Conservation (phyloP, 1,140 invertebrate species). For the Conus ventricosus region DNA sequence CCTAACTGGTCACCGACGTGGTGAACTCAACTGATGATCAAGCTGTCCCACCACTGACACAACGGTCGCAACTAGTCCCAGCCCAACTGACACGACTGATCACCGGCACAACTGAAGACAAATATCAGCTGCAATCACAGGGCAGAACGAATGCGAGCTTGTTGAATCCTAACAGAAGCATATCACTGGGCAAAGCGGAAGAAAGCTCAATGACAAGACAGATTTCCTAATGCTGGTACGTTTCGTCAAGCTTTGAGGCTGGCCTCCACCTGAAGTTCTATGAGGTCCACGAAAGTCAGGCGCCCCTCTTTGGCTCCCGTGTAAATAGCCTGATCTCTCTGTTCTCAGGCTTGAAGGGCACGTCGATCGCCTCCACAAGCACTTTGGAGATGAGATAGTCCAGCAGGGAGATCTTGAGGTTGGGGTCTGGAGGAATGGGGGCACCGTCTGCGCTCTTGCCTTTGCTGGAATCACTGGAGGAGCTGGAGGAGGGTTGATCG, state of each 20-base stretch:
- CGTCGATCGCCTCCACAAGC: conserved; percentile 34
- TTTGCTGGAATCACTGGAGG: not conserved
- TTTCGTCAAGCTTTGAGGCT: conserved; percentile 41
- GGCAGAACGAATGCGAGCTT: not conserved
- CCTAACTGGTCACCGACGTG: too few species aligned
- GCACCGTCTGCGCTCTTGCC: not conserved
- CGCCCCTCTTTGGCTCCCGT: conserved; percentile 32
- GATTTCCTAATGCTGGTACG: not conserved
- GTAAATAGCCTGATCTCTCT: conserved; percentile 38
- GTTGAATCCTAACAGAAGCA: not conserved
- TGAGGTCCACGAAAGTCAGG: conserved; percentile 40
- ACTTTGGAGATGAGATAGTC: conserved; percentile 45
- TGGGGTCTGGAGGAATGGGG: conserved; percentile 22
- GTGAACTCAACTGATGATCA: too few species aligned
- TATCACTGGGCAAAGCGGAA: not conserved
- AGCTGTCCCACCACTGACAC: too few species aligned
- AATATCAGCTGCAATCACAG: not conserved
- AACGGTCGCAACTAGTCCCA: too few species aligned
- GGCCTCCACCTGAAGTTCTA: conserved; percentile 44
- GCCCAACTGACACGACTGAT: too few species aligned
- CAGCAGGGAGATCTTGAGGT: conserved; percentile 39
- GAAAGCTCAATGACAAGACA: not conserved
- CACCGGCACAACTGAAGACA: too few species aligned
- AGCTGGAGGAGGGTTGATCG: conserved; percentile 4
- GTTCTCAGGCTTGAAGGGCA: conserved; percentile 41